Evolutionary conservation across 2,888 invertebrate species (phyloP), one percentile per base, ranked within the genome.

Genomic region (Mythimna vitellina): DNA sequence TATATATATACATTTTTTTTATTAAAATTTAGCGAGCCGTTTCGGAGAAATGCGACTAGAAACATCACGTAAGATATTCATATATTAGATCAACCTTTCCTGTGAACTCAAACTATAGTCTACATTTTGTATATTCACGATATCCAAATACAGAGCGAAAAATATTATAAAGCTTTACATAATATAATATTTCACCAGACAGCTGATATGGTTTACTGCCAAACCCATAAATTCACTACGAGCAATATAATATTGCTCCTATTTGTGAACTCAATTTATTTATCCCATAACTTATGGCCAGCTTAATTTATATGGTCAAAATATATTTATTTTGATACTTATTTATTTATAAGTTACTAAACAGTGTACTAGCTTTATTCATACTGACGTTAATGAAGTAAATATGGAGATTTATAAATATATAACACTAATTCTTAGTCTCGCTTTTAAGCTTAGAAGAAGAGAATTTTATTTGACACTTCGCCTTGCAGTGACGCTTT

Each of bases 251-350:
- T 65, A 65, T 76, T 70, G 38, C 65, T 65, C 56, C 61, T 75
- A 69, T 69, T 69, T 76, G 57, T 54, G 60, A 68, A 75, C 69
- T 57, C 56, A 62, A 69, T 80, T 75, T 80, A 78, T 80, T 65
- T 65, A 76, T 63, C 29, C 54, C 49, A 81, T 81, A 81, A 76
- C 70, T 76, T 78, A 81, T 70, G 61, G 46, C 32, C 64, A 38
- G 57, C 10, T 54, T 65, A 65, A 67, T 78, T 60, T 81, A 67
- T 64, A 70, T 60, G 8, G 22, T 51, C 58, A 58, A 75, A 73
- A 77, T 74, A 51, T 65, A 78, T 73, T 53, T 71, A 51, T 14
- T 65, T 72, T 64, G 8, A 51, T 57, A 56, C 64, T 29, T 57
- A 51, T 53, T 70, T 71, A 64, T 58, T 25, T 60, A 61, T 17